Evolutionary conservation across 2,888 invertebrate species (phyloP).

Genomic region (Lasioglossum marginatum): DNA sequence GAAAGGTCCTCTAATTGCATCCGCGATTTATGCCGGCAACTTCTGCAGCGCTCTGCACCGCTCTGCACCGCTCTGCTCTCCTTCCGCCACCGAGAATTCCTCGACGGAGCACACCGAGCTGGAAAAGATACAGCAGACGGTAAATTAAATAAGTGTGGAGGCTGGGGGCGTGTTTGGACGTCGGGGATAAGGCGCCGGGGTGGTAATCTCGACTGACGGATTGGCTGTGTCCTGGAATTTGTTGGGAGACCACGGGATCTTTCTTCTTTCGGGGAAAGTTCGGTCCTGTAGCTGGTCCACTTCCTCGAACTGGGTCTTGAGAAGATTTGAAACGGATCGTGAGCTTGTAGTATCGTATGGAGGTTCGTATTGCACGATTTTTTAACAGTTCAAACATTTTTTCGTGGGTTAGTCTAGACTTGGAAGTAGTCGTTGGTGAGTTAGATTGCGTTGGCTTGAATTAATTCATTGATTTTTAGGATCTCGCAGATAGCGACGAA

Average conservation of each 20-base stretch:
- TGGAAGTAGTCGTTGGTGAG: neutral
- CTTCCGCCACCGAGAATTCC: slow-evolving; percentile 25
- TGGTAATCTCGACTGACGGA: slow-evolving; percentile 20
- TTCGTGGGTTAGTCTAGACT: neutral
- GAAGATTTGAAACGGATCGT: neutral
- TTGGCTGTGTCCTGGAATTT: neutral
- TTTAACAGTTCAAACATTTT: neutral
- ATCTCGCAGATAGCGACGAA: neutral
- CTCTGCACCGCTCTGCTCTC: slow-evolving; percentile 14
- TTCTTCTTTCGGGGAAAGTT: neutral
- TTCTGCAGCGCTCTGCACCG: neutral
- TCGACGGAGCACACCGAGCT: neutral
- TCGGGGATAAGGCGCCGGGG: neutral
- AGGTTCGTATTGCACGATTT: neutral
- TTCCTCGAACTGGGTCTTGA: neutral
- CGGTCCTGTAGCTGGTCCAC: neutral
- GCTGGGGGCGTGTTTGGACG: slow-evolving; percentile 16
- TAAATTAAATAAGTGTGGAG: slow-evolving; percentile 15
- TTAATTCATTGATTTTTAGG: neutral
- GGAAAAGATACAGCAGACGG: neutral
- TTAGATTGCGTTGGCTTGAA: neutral
- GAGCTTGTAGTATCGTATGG: neutral
- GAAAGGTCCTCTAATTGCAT: slow-evolving; percentile 45
- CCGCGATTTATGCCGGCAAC: slow-evolving; percentile 40
- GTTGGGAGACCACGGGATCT: neutral